These are phyloP conservation scores for Sisor rabdophorus DNA, from an alignment of 2,113 vertebrate genomes.

Conservation along the genomic window DNA sequence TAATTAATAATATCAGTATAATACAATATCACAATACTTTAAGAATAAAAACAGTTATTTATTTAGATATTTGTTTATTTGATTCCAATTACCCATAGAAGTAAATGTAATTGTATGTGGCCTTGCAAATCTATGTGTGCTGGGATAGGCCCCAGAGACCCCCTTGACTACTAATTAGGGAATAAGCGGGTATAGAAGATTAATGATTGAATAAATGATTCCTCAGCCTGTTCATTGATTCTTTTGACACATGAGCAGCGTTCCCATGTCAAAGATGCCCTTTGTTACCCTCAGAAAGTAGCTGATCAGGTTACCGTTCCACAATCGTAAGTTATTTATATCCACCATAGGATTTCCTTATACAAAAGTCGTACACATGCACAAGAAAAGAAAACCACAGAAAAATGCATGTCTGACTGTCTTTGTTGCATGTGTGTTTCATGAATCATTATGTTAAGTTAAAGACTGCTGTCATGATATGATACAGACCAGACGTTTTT, in stretches of 20 bases:
- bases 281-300: conserved; percentile 36
- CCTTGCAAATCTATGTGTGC: too few relatives aligned
- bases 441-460: background rate
- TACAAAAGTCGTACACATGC: conserved; percentile 23
- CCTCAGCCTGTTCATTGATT: background rate
- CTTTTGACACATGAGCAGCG: background rate
- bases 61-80: too few relatives aligned
- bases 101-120: too few relatives aligned
- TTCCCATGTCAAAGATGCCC: conserved; percentile 16
- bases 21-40: too few relatives aligned
- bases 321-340: conserved; percentile 50
- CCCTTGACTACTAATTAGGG: too few relatives aligned
- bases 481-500: background rate
- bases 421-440: background rate
- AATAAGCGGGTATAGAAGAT: too few relatives aligned
- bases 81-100: too few relatives aligned
- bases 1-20: too few relatives aligned
- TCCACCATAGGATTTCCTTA: conserved; percentile 38
- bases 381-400: background rate
- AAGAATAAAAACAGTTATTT: too few relatives aligned
- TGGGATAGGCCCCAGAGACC: too few relatives aligned
- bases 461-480: background rate
- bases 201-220: too few relatives aligned
- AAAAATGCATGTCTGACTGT: background rate
- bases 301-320: conserved; percentile 46